phyloP scores from a whole-genome alignment of 2,888 invertebrate species.

The Idaea straminata region DNA sequence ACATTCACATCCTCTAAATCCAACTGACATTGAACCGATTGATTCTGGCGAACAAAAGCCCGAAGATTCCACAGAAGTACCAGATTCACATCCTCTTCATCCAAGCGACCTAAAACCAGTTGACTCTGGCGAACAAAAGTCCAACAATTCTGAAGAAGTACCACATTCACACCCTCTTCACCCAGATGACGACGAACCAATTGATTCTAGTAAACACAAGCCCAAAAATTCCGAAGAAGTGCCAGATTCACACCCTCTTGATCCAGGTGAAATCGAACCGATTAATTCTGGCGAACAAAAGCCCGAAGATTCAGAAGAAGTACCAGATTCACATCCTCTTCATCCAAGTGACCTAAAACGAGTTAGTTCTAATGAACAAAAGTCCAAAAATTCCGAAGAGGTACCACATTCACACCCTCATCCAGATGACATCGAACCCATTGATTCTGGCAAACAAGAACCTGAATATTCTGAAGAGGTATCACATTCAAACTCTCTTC shows the following conservation, averaged over 20 bases:
- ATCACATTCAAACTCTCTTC: too few species aligned
- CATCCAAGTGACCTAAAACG: not conserved
- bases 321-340: not conserved
- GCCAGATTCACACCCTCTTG: not conserved
- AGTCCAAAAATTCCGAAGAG: not conserved
- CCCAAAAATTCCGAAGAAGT: not conserved
- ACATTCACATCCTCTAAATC: not conserved
- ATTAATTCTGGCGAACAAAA: not conserved
- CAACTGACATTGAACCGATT: not conserved
- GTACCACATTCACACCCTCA: too few species aligned
- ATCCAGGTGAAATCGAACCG: not conserved
- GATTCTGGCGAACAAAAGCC: not conserved
- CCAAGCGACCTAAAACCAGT: not conserved
- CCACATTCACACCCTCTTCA: too few species aligned
- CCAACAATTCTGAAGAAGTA: too few species aligned
- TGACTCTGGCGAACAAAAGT: too few species aligned
- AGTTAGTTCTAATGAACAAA: not conserved
- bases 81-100: not conserved
- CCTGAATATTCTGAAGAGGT: too few species aligned
- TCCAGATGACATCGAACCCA: too few species aligned
- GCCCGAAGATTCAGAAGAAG: not conserved
- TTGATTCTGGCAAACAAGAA: too few species aligned
- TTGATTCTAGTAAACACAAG: too few species aligned
- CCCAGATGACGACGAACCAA: too few species aligned
- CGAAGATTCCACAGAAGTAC: not conserved